Percentiles rank a stretch among this genome's conserved stretches.
phyloP scores from a whole-genome alignment of 2,888 invertebrate genomes.

The Pemphredon lugubris region DNA sequence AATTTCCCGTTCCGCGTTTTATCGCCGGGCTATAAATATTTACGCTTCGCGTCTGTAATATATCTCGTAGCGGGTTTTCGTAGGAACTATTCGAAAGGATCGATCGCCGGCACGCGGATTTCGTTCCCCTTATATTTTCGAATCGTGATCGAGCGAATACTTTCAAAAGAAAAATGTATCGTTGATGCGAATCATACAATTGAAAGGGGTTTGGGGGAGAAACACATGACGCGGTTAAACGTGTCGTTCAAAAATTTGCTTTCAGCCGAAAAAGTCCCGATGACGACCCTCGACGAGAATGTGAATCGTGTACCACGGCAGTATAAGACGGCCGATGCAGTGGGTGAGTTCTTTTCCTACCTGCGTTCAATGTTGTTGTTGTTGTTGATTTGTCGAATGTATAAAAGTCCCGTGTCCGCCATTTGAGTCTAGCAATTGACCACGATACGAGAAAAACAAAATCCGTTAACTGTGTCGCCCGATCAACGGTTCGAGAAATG shows the following conservation, averaged over 20 bases:
- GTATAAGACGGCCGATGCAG: constrained; percentile 62
- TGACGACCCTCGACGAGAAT: constrained; percentile 79
- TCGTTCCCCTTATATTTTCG: too few relatives aligned
- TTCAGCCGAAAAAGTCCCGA: constrained; percentile 75
- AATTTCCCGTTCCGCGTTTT: too few relatives aligned
- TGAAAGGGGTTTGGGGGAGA: not conserved
- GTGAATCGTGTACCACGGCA: constrained; percentile 74
- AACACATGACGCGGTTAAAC: constrained; percentile 19
- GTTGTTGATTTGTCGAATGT: not conserved
- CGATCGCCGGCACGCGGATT: too few relatives aligned
- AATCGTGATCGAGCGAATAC: too few relatives aligned
- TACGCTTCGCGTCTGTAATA: too few relatives aligned
- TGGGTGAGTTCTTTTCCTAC: constrained; percentile 68
- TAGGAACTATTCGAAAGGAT: too few relatives aligned
- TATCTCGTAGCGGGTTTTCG: too few relatives aligned
- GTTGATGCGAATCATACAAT: too few relatives aligned
- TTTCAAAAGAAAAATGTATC: too few relatives aligned
- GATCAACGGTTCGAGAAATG: not conserved
- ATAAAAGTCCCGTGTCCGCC: constrained; percentile 7
- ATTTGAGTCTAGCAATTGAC: too few relatives aligned
- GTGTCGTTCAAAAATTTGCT: constrained; percentile 53
- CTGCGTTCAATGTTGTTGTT: not conserved
- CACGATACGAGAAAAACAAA: too few relatives aligned
- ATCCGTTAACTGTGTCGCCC: not conserved
- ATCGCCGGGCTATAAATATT: too few relatives aligned